Base-by-base conservation (phyloP, 2,888 invertebrate genomes). In the Emesis castigata region DNA sequence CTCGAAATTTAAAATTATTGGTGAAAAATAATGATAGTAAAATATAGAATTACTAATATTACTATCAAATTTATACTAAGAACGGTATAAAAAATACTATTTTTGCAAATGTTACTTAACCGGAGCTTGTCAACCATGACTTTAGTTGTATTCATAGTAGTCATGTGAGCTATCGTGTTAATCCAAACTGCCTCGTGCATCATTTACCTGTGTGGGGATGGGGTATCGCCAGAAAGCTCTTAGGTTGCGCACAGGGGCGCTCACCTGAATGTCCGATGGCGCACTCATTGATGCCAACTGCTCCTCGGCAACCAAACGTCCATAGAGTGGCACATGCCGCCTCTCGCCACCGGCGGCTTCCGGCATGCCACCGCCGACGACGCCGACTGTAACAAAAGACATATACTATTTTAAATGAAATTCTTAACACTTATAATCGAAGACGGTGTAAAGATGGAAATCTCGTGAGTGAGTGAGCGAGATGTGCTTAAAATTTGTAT, bases 301-400 rank as follows among this genome's bases (percentile, higher is more conserved):
- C 92, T 99, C 98, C 96, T 98, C 98, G 90, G 98, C 98, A 90
- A 98, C 98, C 95, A 99, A 97, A 91, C 98, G 97, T 89, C 98
- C 98, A 94, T 98, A 98, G 89, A 98, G 97, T 87, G 98, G 98
- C 90, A 97, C 98, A 93, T 98, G 98, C 92, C 97, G 96, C 92
- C 97, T 95, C 90, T 95, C 95, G 86, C 94, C 94, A 78, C 93
- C 92, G 80, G 94, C 93, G 85, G 93, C 91, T 88, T 94, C 94
- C 80, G 94, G 93, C 90, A 94, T 93, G 87, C 93, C 93, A 85
- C 94, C 95, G 88, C 94, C 94, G 82, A 94, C 94, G 88, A 91
- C 95, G 90, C 94, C 94, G 93, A 95, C 95, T 95, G 92, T 14
- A 93, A 94, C 90, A 91, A 92, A 84, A 81, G 62, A 84, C 11